These are phyloP conservation scores for Anseranas semipalmata DNA, from an alignment of 2,113 vertebrate species.

Conservation along the genomic window DNA sequence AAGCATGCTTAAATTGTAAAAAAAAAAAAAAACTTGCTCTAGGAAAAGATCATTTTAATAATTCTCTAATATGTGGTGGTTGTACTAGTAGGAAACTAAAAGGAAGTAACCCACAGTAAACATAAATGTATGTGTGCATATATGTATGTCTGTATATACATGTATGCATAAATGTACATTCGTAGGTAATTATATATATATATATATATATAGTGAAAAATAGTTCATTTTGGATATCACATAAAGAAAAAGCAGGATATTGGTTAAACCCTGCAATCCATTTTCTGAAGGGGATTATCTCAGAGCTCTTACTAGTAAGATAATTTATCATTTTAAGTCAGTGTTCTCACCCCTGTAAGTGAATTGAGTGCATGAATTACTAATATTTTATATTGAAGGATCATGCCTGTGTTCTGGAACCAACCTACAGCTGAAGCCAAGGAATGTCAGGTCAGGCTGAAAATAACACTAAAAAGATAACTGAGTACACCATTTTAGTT, in stretches of 20 bases:
- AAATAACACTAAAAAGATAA: neutral
- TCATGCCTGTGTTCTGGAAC: neutral
- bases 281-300: conserved; percentile 1
- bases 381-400: neutral
- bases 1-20: neutral
- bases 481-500: neutral
- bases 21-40: neutral
- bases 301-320: neutral
- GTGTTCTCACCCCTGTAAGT: neutral
- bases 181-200: neutral
- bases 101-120: neutral
- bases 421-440: neutral
- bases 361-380: neutral
- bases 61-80: neutral
- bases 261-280: neutral
- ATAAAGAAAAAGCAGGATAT: neutral
- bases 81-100: neutral
- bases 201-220: neutral
- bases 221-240: neutral
- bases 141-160: neutral
- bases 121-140: neutral
- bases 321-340: neutral
- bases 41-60: neutral
- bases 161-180: neutral
- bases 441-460: neutral